A percentile compares a stretch with the other conserved stretches of the same genome.
Conservation (phyloP, 2,113 vertebrate genomes). For the Spilogale gracilis region DNA sequence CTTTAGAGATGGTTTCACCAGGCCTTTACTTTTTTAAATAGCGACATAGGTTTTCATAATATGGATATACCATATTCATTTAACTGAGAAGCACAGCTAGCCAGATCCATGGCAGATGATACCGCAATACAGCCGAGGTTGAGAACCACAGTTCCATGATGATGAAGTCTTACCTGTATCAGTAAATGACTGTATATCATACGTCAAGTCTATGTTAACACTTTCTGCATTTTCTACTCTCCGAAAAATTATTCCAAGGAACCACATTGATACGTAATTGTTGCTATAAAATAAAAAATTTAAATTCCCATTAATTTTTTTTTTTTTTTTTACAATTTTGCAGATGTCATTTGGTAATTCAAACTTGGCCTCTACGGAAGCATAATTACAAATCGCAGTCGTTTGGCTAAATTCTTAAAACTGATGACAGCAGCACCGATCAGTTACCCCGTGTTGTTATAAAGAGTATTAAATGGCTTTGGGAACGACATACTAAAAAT, state of each 20-base stretch:
- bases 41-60: neutral
- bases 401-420: constrained; percentile 59
- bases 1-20: neutral
- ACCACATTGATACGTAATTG: constrained; percentile 96
- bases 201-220: constrained; percentile 96
- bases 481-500: constrained; percentile 58
- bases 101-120: neutral
- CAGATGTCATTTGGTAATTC: constrained; percentile 49
- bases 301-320: constrained; percentile 67
- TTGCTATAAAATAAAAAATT: constrained; percentile 87
- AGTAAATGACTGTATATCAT: constrained; percentile 98
- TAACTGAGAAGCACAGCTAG: constrained; percentile 1
- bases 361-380: constrained; percentile 40
- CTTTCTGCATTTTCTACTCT: constrained; percentile 96
- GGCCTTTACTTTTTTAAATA: constrained; percentile 4
- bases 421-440: neutral
- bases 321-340: constrained; percentile 54
- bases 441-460: neutral
- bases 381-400: constrained; percentile 54
- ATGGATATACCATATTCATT: neutral
- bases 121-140: neutral
- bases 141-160: constrained; percentile 22
- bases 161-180: constrained; percentile 93
- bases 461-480: constrained; percentile 42
- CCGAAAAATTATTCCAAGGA: constrained; percentile 97